Conservation (phyloP, 30 jellyfish, hydroid and myxozoan species). For the Nemopilema nomurai region DNA sequence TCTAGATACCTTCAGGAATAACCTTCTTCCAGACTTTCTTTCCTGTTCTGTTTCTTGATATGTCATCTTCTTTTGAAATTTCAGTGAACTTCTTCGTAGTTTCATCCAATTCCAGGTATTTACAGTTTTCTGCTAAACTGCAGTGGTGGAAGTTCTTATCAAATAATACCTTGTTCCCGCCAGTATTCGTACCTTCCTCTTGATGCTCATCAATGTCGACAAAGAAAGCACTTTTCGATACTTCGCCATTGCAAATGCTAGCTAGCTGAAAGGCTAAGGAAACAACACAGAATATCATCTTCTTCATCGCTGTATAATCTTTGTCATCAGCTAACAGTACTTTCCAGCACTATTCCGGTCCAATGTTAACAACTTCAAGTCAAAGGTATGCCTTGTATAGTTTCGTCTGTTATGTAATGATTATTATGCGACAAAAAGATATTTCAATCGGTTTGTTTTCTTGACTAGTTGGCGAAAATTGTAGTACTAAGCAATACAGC, state of each 20-base stretch:
- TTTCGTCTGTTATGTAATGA: no score
- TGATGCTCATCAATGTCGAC: not conserved
- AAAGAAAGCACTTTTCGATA: not conserved
- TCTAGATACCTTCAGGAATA: not conserved
- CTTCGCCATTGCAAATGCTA: not conserved
- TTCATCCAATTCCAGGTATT: not conserved
- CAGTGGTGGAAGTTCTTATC: conserved; percentile 6
- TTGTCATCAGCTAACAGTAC: not conserved
- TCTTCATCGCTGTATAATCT: not conserved
- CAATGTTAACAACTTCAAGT: no score
- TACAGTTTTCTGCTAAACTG: not conserved
- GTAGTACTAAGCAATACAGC: no score
- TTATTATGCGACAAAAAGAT: no score
- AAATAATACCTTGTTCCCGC: not conserved
- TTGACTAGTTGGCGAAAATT: no score
- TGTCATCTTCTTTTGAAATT: conserved; percentile 1
- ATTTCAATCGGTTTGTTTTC: no score
- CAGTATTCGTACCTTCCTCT: not conserved
- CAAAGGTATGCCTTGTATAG: no score
- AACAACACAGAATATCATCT: not conserved
- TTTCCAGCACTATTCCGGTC: no score
- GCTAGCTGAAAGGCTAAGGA: not conserved
- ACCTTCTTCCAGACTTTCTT: conserved; percentile 3
- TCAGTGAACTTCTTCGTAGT: not conserved
- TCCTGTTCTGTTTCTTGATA: conserved; percentile 2